phyloP scores from a whole-genome alignment of 2,113 vertebrate genomes.

The Chloropsis cyanopogon region DNA sequence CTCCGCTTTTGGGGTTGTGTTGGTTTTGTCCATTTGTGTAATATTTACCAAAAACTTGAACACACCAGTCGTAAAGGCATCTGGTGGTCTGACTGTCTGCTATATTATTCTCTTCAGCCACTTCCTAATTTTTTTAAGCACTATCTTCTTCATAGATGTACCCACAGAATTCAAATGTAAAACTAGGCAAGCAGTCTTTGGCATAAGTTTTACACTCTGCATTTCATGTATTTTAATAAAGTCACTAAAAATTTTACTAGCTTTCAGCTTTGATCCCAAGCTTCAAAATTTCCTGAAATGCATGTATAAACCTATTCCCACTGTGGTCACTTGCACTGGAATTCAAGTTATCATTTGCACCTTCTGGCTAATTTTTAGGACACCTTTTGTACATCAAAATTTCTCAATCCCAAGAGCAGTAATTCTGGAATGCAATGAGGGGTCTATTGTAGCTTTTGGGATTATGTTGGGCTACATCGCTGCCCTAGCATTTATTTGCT shows the following conservation, averaged over 20 bases:
- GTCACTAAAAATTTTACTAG: constrained; percentile 86
- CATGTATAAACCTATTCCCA: constrained; percentile 74
- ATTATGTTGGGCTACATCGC: constrained; percentile 83
- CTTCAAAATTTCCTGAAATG: constrained; percentile 73
- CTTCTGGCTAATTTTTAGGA: constrained; percentile 78
- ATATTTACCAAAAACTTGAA: constrained; percentile 81
- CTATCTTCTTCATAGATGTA: constrained; percentile 80
- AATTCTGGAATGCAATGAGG: constrained; percentile 81
- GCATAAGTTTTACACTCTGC: constrained; percentile 85
- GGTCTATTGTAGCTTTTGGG: constrained; percentile 79
- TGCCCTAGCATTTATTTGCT: constrained; percentile 81
- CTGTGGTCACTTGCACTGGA: constrained; percentile 72
- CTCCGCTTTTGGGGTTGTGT: constrained; percentile 72
- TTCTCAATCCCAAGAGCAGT: constrained; percentile 61
- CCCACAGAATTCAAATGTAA: constrained; percentile 79
- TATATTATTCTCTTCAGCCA: constrained; percentile 85
- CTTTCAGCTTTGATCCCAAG: constrained; percentile 84
- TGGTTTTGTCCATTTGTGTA: constrained; percentile 73
- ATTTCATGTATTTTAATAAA: constrained; percentile 89
- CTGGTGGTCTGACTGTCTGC: constrained; percentile 78
- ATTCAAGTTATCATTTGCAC: constrained; percentile 77
- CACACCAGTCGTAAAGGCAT: constrained; percentile 84
- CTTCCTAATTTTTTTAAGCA: constrained; percentile 79
- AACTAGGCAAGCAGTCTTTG: constrained; percentile 82
- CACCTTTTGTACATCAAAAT: constrained; percentile 68